A percentile compares a stretch with the other conserved stretches of the same genome.
Conservation (phyloP, 1,140 invertebrate genomes). For the Ooceraea biroi region DNA sequence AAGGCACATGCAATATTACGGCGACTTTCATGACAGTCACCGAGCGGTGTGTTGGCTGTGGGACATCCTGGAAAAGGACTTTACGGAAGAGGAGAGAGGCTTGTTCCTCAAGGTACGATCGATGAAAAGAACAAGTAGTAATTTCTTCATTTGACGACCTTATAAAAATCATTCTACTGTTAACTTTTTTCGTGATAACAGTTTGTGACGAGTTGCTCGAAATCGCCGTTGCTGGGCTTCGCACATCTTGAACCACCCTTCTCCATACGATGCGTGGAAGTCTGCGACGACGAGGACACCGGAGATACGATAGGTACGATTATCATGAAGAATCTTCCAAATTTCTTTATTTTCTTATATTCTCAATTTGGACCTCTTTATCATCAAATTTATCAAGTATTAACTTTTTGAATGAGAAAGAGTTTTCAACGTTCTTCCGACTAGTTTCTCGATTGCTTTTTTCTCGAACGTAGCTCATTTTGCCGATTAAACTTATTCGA, state of each 20-base stretch:
- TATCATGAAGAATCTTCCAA: neutral
- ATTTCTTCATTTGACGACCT: neutral
- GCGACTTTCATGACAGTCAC: slow-evolving; percentile 99
- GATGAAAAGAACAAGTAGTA: neutral
- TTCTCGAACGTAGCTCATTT: too few relatives aligned
- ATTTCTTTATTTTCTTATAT: too few relatives aligned
- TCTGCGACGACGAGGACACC: slow-evolving; percentile 99
- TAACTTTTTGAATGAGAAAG: too few relatives aligned
- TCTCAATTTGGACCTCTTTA: too few relatives aligned
- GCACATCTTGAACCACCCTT: slow-evolving; percentile 99
- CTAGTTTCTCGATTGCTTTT: too few relatives aligned
- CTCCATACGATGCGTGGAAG: slow-evolving; percentile 99
- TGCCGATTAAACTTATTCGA: slow-evolving; percentile 17
- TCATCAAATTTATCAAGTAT: too few relatives aligned
- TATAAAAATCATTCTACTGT: slow-evolving; percentile 1
- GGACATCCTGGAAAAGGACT: slow-evolving; percentile 99
- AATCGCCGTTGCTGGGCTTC: slow-evolving; percentile 98
- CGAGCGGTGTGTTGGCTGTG: slow-evolving; percentile 99
- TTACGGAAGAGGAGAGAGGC: slow-evolving; percentile 95
- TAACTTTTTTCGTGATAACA: slow-evolving; percentile 81
- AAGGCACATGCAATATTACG: slow-evolving; percentile 98
- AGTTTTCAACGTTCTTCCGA: too few relatives aligned
- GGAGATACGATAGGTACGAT: slow-evolving; percentile 95
- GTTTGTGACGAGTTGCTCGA: slow-evolving; percentile 99
- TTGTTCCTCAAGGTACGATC: slow-evolving; percentile 94